Base-by-base conservation (phyloP, 2,888 invertebrate species). In the Mythimna impura region DNA sequence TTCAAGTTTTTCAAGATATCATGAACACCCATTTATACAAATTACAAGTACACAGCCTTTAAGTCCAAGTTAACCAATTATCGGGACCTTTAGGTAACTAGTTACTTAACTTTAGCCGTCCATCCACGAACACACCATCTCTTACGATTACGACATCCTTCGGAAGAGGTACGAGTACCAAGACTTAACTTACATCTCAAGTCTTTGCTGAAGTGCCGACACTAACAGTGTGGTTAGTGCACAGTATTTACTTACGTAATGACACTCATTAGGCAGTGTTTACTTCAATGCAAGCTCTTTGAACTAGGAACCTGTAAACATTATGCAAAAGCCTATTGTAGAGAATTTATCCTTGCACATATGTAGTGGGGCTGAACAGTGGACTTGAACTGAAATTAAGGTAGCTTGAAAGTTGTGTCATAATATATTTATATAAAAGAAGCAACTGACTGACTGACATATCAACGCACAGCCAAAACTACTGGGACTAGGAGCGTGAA, bases 271-370 rank as follows among this genome's bases (percentile, higher is more conserved):
- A 22, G 43, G 17, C 17, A 30, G 47, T 47, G 54, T 54, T 78
- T 60, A 25, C 12, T 61, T 65, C 25, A 54, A 57, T 68, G 73
- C 3, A 62, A 57, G 22, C 52, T 73, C 67, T 77, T 52, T 67
- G 50, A 78, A 52, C 66, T 57, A 65, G 55, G 64, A 67, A 77
- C 30, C 20, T 52, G 25, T 7, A 22, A 54, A 50, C 7, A 57
- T 67, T 65, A 73, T 57, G 73, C 47, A 73, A 62, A 73, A 57
- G 9, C 14, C 12, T 20, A 58, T 43, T 50, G 52, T 12, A 50
- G 20, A 64, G 12, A n/a, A 47, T 65, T 78, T 55, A 40, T 20
- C n/a, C n/a, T 61, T 47, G 47, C 17, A 6, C 3, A 10, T 25
- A 36, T 17, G 2, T 6, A 47, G 57, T 52, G 43, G 9, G 52